Conservation (phyloP, 2,888 invertebrate genomes). For the Anthrax anthrax region DNA sequence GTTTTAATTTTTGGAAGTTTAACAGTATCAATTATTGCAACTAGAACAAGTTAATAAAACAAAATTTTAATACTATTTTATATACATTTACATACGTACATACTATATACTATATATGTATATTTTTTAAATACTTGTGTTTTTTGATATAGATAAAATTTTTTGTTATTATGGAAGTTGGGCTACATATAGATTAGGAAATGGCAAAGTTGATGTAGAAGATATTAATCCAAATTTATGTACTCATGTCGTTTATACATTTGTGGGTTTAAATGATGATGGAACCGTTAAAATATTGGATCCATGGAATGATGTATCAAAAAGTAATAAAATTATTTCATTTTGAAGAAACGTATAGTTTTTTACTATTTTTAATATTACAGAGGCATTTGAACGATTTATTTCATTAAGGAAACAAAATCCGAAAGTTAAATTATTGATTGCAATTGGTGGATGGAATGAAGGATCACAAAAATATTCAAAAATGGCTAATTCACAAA, state of each 20-base stretch:
- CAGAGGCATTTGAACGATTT: constrained; percentile 31
- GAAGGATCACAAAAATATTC: constrained; percentile 39
- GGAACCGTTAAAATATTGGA: constrained; percentile 41
- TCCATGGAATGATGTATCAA: constrained; percentile 36
- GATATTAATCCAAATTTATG: constrained; percentile 48
- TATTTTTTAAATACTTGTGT: too few relatives aligned
- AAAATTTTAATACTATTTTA: too few relatives aligned
- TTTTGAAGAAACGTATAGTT: too few relatives aligned
- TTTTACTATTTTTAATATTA: constrained; percentile 4
- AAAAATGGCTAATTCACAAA: constrained; percentile 20
- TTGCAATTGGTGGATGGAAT: constrained; percentile 44
- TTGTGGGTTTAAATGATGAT: constrained; percentile 42
- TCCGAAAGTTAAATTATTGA: constrained; percentile 33
- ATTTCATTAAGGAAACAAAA: constrained; percentile 32
- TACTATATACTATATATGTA: too few relatives aligned
- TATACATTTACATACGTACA: too few relatives aligned
- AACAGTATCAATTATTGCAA: too few relatives aligned
- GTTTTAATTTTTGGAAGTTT: too few relatives aligned
- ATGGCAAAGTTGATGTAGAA: constrained; percentile 45
- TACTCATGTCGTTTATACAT: constrained; percentile 54
- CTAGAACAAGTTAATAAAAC: too few relatives aligned
- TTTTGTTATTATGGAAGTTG: constrained; percentile 58
- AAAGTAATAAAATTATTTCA: neutral
- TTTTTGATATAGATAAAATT: constrained; percentile 35
- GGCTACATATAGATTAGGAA: constrained; percentile 46